Conservation (phyloP, 2,797 vertebrate genomes). For the Melanogrammus aeglefinus region DNA sequence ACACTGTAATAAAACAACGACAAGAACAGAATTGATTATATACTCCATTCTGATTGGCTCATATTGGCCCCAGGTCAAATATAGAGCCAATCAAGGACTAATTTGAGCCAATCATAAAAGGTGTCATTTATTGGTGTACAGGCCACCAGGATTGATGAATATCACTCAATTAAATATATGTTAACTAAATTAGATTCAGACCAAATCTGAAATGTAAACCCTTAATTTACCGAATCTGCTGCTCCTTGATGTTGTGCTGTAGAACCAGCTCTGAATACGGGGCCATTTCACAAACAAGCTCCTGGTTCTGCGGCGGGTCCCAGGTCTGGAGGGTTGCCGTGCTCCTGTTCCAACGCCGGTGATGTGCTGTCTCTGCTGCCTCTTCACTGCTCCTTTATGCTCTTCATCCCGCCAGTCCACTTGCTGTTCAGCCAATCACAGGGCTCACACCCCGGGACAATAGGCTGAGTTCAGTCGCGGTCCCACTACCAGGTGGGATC, state of each 20-base stretch:
- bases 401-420: conserved; percentile 12
- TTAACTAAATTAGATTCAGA: background rate
- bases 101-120: background rate
- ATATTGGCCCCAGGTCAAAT: background rate
- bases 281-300: conserved; percentile 50
- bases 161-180: background rate
- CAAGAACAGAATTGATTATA: background rate
- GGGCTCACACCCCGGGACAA: conserved; percentile 51
- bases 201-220: background rate
- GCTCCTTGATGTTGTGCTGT: conserved; percentile 68
- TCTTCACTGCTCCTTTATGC: conserved; percentile 60
- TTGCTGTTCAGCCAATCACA: conserved; percentile 61
- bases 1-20: background rate
- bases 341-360: conserved; percentile 14
- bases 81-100: background rate
- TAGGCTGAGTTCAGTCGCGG: conserved; percentile 59
- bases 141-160: background rate
- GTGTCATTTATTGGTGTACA: background rate
- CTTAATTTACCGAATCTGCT: conserved; percentile 62
- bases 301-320: conserved; percentile 6
- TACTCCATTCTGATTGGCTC: background rate
- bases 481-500: conserved; percentile 69
- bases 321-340: background rate
- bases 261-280: conserved; percentile 63
- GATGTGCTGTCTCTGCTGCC: conserved; percentile 23